phyloP scores from a whole-genome alignment of 1,140 invertebrate species.

The Stegodyphus dumicola region DNA sequence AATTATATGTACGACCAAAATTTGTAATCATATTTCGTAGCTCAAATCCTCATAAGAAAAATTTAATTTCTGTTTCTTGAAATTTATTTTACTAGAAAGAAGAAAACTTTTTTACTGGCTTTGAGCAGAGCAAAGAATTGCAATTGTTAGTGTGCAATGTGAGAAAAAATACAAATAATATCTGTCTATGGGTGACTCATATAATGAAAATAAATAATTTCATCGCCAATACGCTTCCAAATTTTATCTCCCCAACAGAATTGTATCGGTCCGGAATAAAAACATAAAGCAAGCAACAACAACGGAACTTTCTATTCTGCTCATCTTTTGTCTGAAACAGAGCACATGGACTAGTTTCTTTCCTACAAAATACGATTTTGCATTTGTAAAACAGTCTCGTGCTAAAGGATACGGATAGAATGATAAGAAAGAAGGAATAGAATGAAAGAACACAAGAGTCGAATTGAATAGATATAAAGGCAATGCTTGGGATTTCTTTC shows the following conservation, averaged over 20 bases:
- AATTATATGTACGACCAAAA: no score
- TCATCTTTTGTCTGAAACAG: neutral
- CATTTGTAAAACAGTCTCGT: constrained; percentile 48
- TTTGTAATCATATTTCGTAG: no score
- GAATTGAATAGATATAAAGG: constrained; percentile 59
- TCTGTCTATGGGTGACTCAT: neutral
- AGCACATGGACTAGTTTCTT: neutral
- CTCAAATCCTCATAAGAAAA: no score
- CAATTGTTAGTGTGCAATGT: no score
- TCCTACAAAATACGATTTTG: constrained; percentile 44
- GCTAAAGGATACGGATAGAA: constrained; percentile 47
- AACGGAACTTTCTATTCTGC: neutral
- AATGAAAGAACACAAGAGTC: constrained; percentile 32
- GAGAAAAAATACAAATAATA: no score
- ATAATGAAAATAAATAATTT: neutral
- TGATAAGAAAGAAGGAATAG: constrained; percentile 27
- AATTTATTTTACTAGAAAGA: no score
- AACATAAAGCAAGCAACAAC: neutral
- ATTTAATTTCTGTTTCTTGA: no score
- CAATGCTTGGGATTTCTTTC: constrained; percentile 51
- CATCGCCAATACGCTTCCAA: neutral
- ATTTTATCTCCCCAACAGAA: neutral
- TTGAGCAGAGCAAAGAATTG: no score
- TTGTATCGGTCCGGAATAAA: neutral
- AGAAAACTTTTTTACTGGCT: no score